Percentiles rank a stretch among this genome's conserved stretches.
Evolutionary conservation across 2,113 vertebrate species (phyloP).

Genomic region (Oophaga pumilio): DNA sequence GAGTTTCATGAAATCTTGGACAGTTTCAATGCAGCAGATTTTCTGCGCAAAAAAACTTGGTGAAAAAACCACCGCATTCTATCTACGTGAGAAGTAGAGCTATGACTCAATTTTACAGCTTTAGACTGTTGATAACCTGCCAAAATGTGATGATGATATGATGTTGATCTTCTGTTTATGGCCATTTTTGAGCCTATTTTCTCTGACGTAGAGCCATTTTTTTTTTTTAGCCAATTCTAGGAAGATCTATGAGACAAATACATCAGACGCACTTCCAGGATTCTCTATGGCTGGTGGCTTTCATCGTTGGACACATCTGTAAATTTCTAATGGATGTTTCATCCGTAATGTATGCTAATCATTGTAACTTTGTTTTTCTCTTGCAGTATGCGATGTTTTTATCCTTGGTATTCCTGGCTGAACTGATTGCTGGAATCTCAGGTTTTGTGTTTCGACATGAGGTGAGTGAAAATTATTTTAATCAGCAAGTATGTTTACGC

Average conservation of each 20-base stretch:
- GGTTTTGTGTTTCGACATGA: constrained; percentile 97
- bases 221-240: too few species aligned
- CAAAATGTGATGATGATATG: too few species aligned
- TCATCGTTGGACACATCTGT: not conserved
- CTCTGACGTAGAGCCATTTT: too few species aligned
- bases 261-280: not conserved
- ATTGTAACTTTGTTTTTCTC: constrained; percentile 57
- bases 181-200: too few species aligned
- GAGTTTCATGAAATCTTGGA: too few species aligned
- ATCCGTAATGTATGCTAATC: not conserved
- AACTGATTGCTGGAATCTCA: constrained; percentile 96
- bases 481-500: not conserved
- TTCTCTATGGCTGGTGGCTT: not conserved
- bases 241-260: not conserved
- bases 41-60: too few species aligned
- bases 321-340: not conserved
- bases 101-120: too few species aligned
- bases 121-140: too few species aligned
- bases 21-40: too few species aligned
- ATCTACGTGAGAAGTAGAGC: too few species aligned
- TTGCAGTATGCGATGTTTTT: constrained; percentile 92
- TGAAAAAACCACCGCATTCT: too few species aligned
- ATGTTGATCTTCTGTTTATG: too few species aligned
- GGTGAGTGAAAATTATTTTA: constrained; percentile 73
- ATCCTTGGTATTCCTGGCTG: constrained; percentile 92